phyloP scores from a whole-genome alignment of 1,140 invertebrate genomes.

The Macrotrachela quadricornifera region DNA sequence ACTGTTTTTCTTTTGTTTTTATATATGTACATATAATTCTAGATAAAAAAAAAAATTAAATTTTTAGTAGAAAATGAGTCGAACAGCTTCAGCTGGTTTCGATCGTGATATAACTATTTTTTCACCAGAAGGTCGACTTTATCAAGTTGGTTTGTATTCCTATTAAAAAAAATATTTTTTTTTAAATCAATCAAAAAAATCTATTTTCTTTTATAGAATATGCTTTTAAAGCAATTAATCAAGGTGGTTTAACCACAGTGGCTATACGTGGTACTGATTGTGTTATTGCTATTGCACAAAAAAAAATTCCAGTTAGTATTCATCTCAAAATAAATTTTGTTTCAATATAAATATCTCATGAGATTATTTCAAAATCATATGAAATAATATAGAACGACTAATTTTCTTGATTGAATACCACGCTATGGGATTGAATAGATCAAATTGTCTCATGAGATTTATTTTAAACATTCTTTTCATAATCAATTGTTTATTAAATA shows the following conservation, averaged over 20 bases:
- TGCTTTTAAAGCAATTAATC: conserved; percentile 97
- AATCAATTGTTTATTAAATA: too few relatives aligned
- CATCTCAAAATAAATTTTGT: too few relatives aligned
- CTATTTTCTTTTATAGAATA: conserved; percentile 50
- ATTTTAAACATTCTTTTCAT: too few relatives aligned
- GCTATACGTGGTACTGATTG: conserved; percentile 54
- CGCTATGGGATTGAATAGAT: too few relatives aligned
- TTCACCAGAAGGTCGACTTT: conserved; percentile 91
- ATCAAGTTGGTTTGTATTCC: conserved; percentile 75
- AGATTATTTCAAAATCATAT: too few relatives aligned
- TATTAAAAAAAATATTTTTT: background rate
- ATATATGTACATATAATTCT: too few relatives aligned
- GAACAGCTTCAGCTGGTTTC: conserved; percentile 94
- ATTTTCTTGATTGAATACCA: too few relatives aligned
- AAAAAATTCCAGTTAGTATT: conserved; percentile 59
- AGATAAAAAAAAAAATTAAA: too few relatives aligned
- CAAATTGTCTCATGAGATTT: too few relatives aligned
- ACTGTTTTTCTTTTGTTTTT: too few relatives aligned
- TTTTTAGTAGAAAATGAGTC: conserved; percentile 45
- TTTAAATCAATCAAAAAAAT: background rate
- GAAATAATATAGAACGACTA: too few relatives aligned
- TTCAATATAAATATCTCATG: too few relatives aligned
- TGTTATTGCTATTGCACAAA: conserved; percentile 86
- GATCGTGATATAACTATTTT: conserved; percentile 99
- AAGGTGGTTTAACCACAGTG: conserved; percentile 89